These are phyloP conservation scores for Rhyacophila evoluta DNA, from an alignment of 2,888 invertebrate species.

Conservation along the genomic window DNA sequence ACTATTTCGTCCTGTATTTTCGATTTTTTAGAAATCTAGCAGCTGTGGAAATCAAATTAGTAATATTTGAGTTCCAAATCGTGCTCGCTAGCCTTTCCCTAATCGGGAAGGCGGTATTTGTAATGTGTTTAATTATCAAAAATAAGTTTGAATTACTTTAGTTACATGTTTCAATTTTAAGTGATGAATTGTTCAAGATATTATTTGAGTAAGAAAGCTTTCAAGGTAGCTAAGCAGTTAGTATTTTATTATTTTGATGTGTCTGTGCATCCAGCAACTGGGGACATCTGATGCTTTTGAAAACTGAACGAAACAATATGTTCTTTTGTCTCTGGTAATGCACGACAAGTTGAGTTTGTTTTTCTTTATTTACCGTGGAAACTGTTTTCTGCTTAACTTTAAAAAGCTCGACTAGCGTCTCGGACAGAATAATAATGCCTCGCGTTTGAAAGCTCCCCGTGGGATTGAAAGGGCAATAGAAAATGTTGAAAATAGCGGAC, in stretches of 20 bases:
- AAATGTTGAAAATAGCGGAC: not conserved
- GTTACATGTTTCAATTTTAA: too few relatives aligned
- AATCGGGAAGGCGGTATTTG: too few relatives aligned
- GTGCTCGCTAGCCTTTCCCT: too few relatives aligned
- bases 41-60: too few relatives aligned
- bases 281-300: not conserved
- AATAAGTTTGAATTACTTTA: too few relatives aligned
- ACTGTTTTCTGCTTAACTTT: slow-evolving; percentile 25
- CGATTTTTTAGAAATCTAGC: too few relatives aligned
- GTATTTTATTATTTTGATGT: not conserved
- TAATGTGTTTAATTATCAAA: too few relatives aligned
- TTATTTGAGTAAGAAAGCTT: too few relatives aligned
- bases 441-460: not conserved
- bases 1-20: too few relatives aligned
- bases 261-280: not conserved
- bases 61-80: too few relatives aligned
- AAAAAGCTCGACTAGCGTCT: not conserved
- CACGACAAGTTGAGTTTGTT: not conserved
- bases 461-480: not conserved
- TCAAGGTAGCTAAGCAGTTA: too few relatives aligned
- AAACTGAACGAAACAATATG: not conserved
- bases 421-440: slow-evolving; percentile 25
- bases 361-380: slow-evolving; percentile 12
- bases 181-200: too few relatives aligned
- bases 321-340: not conserved